These are phyloP conservation scores for Pimpla rufipes DNA, from an alignment of 2,888 invertebrate species.

Conservation along the genomic window DNA sequence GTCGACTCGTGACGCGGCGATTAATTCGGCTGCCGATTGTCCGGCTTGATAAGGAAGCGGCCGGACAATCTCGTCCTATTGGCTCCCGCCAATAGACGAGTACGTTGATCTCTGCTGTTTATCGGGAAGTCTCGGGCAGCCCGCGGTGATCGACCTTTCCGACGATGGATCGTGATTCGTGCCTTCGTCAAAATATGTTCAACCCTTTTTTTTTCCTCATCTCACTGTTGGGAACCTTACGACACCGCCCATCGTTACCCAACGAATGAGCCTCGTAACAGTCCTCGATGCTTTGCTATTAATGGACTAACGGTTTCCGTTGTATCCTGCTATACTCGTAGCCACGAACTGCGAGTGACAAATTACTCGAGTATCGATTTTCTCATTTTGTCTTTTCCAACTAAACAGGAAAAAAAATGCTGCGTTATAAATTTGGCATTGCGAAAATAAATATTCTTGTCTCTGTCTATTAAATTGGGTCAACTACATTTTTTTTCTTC, in stretches of 20 bases:
- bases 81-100: not conserved
- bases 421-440: no score
- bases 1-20: constrained; percentile 33
- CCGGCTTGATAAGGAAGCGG: not conserved
- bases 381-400: not conserved
- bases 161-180: not conserved
- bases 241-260: constrained; percentile 25
- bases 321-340: not conserved
- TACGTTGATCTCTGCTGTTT: constrained; percentile 18
- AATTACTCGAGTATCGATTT: not conserved
- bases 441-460: not conserved
- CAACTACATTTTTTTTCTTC: no score
- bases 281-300: constrained; percentile 8
- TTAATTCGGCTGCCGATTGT: constrained; percentile 21
- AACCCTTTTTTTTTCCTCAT: constrained; percentile 12
- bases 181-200: constrained; percentile 30
- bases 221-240: not conserved
- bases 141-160: constrained; percentile 27
- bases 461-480: no score
- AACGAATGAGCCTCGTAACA: constrained; percentile 6
- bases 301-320: constrained; percentile 19
- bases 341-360: not conserved
- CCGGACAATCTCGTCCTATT: no score
- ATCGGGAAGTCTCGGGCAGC: not conserved
- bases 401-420: no score